Evolutionary conservation across 2,113 vertebrate species (phyloP).

Genomic region (Argyrosomus japonicus): DNA sequence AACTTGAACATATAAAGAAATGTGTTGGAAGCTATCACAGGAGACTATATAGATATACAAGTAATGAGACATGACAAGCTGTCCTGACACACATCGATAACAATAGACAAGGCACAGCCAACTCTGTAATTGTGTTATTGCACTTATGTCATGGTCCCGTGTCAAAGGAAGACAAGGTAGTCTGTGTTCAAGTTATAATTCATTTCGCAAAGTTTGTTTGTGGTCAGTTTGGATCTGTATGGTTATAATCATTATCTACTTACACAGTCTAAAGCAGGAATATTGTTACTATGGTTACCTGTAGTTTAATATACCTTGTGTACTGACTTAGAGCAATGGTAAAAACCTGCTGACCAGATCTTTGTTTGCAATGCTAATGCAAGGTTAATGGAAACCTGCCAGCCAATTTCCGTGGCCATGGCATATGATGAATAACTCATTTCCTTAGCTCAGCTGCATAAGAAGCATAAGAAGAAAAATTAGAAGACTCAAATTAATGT

Average conservation of each 20-base stretch:
- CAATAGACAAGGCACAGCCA: not conserved
- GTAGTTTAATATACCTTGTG: not conserved
- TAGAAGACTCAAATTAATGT: too few species aligned
- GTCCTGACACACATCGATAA: not conserved
- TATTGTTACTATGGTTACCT: not conserved
- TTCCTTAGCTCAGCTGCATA: not conserved
- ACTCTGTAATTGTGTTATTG: not conserved
- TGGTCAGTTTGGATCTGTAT: not conserved
- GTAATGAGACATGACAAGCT: not conserved
- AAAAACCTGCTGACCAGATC: not conserved
- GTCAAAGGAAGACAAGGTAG: not conserved
- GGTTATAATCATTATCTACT: not conserved
- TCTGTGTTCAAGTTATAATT: not conserved
- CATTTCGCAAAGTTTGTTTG: not conserved
- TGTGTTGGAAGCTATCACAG: not conserved
- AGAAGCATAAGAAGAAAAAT: not conserved
- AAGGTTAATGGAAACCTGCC: not conserved
- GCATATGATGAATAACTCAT: not conserved
- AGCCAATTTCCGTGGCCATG: not conserved
- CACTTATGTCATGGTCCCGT: not conserved
- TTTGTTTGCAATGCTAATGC: not conserved
- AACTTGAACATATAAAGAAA: not conserved
- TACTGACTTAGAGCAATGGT: not conserved
- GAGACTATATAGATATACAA: not conserved
- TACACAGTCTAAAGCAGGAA: not conserved